These are phyloP conservation scores for Chaetogeoica ovagalla DNA, from an alignment of 2,888 invertebrate genomes.

Conservation along the genomic window DNA sequence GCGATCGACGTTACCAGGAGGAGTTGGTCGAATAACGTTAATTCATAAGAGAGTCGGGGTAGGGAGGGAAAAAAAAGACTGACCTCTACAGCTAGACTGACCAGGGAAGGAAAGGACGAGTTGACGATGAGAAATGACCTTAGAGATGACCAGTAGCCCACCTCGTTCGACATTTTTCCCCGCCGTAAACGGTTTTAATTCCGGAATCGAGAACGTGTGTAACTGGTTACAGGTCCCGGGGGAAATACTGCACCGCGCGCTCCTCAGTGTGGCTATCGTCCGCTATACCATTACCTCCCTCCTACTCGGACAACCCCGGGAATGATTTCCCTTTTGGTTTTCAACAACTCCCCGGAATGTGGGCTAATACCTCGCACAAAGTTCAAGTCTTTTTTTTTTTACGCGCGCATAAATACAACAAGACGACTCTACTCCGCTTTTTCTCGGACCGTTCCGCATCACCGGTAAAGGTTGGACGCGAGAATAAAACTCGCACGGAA, in stretches of 20 bases:
- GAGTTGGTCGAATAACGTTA: conserved; percentile 13
- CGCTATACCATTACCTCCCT: conserved; percentile 36
- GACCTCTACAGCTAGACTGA: conserved; percentile 33
- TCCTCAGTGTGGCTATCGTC: conserved; percentile 21
- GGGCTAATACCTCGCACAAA: conserved; percentile 24
- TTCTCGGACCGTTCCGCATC: conserved; percentile 3
- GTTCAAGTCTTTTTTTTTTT: conserved; percentile 31
- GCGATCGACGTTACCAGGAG: conserved; percentile 12
- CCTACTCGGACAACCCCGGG: neutral
- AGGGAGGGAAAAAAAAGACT: conserved; percentile 19
- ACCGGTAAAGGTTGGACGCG: conserved; percentile 24
- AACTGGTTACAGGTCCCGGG: conserved; percentile 17
- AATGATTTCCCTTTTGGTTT: conserved; percentile 46
- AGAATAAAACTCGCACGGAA: neutral
- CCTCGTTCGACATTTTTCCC: conserved; percentile 31
- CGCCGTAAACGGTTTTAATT: conserved; percentile 45
- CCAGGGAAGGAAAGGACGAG: conserved; percentile 21
- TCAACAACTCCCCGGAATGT: conserved; percentile 11
- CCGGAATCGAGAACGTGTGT: conserved; percentile 35
- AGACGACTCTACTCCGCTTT: too few species aligned
- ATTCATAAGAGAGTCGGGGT: conserved; percentile 30
- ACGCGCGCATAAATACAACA: conserved; percentile 2
- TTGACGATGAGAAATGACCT: conserved; percentile 51
- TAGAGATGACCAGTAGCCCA: neutral
- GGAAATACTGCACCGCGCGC: conserved; percentile 47